phyloP scores from a whole-genome alignment of 2,888 invertebrate species.

The Sinhomidia bicolor region DNA sequence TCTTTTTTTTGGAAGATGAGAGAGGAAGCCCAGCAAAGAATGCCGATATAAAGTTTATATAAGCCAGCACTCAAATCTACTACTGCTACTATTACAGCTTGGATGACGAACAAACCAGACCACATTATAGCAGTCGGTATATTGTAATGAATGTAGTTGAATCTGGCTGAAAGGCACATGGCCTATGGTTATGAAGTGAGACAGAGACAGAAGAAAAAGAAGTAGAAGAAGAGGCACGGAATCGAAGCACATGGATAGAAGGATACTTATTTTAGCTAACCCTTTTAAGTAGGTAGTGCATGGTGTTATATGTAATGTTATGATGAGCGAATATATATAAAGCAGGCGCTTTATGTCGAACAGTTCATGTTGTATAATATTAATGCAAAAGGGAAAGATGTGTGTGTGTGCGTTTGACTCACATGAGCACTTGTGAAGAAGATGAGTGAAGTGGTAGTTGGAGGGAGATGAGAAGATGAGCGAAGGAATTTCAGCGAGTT shows the following conservation, averaged over 20 bases:
- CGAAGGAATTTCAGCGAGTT: constrained; percentile 41
- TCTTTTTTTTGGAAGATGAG: background rate
- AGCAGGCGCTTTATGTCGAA: background rate
- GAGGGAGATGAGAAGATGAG: constrained; percentile 37
- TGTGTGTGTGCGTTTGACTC: constrained; percentile 27
- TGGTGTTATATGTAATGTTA: background rate
- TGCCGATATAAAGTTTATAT: background rate
- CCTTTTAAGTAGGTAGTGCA: constrained; percentile 13
- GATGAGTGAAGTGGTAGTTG: constrained; percentile 35
- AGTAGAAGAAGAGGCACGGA: background rate
- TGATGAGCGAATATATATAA: background rate
- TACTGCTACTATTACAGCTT: background rate
- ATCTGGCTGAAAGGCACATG: constrained; percentile 43
- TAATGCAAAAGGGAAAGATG: background rate
- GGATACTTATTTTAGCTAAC: background rate
- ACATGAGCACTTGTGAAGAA: constrained; percentile 27
- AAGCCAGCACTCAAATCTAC: constrained; percentile 33
- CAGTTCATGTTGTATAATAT: constrained; percentile 36
- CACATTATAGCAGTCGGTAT: background rate
- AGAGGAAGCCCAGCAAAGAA: constrained; percentile 32
- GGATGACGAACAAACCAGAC: constrained; percentile 3
- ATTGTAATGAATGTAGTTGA: background rate
- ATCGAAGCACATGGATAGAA: constrained; percentile 35
- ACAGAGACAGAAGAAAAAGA: too few relatives aligned
- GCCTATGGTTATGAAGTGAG: constrained; percentile 17